phyloP scores from a whole-genome alignment of 2,888 invertebrate genomes.

The Caenorhabditis parvicauda region DNA sequence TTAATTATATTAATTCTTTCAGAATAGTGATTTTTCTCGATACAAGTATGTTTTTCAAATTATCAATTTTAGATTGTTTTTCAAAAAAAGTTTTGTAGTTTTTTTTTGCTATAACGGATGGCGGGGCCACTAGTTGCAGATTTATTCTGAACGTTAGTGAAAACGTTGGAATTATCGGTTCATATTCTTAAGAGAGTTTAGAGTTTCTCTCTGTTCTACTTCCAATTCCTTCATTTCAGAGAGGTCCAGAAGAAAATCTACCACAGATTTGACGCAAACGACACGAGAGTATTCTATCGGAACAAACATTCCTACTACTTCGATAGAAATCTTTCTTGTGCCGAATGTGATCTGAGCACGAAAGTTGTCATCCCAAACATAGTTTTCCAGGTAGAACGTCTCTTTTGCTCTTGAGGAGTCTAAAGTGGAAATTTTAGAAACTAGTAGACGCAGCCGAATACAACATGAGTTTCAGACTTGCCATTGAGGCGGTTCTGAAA shows the following conservation, averaged over 20 bases:
- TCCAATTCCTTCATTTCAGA: conserved; percentile 27
- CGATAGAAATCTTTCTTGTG: conserved; percentile 43
- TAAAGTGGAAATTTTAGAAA: conserved; percentile 27
- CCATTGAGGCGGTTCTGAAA: conserved; percentile 32
- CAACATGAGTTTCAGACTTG: conserved; percentile 15
- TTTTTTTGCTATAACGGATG: too few species aligned
- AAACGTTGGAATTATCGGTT: too few species aligned
- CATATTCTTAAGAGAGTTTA: background rate
- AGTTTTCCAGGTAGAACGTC: conserved; percentile 49
- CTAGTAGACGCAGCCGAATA: conserved; percentile 40
- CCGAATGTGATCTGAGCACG: conserved; percentile 36
- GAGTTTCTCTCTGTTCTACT: background rate
- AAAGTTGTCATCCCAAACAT: conserved; percentile 55
- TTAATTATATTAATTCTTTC: too few species aligned
- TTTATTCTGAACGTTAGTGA: too few species aligned
- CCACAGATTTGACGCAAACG: conserved; percentile 37
- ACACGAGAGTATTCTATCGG: conserved; percentile 49
- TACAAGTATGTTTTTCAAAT: too few species aligned
- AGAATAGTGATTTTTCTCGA: too few species aligned
- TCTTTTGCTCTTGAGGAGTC: background rate
- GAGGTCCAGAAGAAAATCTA: conserved; percentile 48
- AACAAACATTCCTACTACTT: conserved; percentile 50
- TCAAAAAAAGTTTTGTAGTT: too few species aligned
- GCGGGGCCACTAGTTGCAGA: too few species aligned
- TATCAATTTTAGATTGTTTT: too few species aligned